These are phyloP conservation scores for Coelopa frigida DNA, from an alignment of 1,140 invertebrate species.

Conservation along the genomic window DNA sequence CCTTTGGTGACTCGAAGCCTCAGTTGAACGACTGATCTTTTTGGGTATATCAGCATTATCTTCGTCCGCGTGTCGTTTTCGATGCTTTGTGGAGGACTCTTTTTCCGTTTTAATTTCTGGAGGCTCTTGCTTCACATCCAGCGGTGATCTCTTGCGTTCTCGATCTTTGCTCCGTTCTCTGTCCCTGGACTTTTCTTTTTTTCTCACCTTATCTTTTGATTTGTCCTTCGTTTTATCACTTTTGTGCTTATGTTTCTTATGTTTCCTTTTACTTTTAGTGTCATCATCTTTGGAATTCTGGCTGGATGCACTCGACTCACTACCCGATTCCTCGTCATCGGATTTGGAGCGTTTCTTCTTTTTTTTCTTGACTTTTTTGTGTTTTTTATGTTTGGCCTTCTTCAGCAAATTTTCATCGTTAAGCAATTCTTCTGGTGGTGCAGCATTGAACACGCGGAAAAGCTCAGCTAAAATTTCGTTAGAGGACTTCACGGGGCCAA, in stretches of 20 bases:
- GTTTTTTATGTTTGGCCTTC: constrained; percentile 50
- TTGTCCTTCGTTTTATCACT: constrained; percentile 23
- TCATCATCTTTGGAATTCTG: no score
- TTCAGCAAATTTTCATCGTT: constrained; percentile 37
- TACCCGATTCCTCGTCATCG: no score
- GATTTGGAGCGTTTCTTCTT: constrained; percentile 50
- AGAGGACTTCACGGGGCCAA: constrained; percentile 56
- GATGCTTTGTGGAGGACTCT: neutral
- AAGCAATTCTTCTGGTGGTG: constrained; percentile 48
- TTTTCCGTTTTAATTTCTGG: neutral
- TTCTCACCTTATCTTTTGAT: constrained; percentile 17
- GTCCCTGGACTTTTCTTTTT: neutral
- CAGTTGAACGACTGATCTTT: constrained; percentile 3
- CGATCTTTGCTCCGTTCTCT: constrained; percentile 21
- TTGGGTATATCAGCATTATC: neutral
- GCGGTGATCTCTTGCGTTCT: constrained; percentile 12
- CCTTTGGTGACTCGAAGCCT: neutral
- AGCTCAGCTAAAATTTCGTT: constrained; percentile 73
- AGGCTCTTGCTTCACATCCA: neutral
- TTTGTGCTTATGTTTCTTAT: constrained; percentile 46
- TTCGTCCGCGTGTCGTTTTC: neutral
- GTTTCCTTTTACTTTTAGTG: constrained; percentile 26
- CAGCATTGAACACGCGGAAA: constrained; percentile 56
- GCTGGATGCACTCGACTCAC: constrained; percentile 43
- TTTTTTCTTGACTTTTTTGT: constrained; percentile 46